Conservation (phyloP, 2,113 vertebrate genomes). For the Climacteris rufus region DNA sequence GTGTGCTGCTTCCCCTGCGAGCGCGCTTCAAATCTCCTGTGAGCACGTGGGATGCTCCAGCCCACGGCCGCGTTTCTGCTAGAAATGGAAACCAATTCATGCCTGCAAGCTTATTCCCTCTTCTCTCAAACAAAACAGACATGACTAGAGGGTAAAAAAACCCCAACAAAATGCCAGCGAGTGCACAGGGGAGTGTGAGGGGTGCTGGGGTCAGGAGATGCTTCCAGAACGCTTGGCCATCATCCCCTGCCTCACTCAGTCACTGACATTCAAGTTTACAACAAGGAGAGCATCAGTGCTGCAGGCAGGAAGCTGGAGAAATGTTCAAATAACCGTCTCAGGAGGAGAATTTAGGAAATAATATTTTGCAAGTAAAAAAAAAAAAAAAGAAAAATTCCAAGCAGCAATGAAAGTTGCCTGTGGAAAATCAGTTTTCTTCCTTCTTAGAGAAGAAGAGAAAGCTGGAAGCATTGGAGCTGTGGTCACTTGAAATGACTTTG, state of each 20-base stretch:
- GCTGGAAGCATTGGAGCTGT: background rate
- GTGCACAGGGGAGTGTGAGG: background rate
- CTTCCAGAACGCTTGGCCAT: accelerated
- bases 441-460: background rate
- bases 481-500: too few species aligned
- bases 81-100: background rate
- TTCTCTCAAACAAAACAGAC: background rate
- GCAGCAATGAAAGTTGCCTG: background rate
- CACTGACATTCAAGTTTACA: accelerated
- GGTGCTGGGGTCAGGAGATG: accelerated
- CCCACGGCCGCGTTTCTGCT: background rate
- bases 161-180: accelerated
- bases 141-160: background rate
- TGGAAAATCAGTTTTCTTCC: background rate
- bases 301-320: background rate
- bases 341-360: background rate
- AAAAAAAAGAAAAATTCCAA: background rate
- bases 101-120: background rate
- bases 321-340: background rate
- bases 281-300: background rate
- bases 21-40: background rate
- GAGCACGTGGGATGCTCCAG: background rate
- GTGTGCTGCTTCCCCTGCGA: background rate
- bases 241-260: background rate
- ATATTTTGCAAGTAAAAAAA: background rate